Evolutionary conservation across 2,113 vertebrate genomes (phyloP).

Genomic region (Malurus alboscapulatus): DNA sequence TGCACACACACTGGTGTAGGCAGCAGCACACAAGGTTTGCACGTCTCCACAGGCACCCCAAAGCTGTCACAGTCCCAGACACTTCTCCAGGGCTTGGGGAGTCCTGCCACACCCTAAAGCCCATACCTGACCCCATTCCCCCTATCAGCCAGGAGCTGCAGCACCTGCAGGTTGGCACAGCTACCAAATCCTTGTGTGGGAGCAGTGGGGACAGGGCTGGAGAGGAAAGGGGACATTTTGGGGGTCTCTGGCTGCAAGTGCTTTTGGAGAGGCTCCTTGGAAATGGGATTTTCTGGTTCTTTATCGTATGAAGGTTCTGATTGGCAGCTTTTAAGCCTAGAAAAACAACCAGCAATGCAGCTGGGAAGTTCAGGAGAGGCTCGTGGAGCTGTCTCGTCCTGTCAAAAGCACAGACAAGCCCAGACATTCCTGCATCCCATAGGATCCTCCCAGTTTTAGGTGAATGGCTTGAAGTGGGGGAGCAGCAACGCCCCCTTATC

Average conservation of each 20-base stretch:
- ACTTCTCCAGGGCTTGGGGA: neutral
- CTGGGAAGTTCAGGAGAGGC: neutral
- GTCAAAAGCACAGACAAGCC: neutral
- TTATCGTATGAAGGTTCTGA: neutral
- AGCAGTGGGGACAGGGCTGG: neutral
- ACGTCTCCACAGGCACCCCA: neutral
- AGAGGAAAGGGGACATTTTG: neutral
- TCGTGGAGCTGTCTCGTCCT: neutral
- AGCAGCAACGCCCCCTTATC: neutral
- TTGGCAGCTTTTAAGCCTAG: neutral
- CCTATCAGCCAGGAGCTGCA: neutral
- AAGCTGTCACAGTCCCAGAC: neutral
- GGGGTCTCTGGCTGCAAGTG: neutral
- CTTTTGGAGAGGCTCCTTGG: neutral
- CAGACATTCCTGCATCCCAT: neutral
- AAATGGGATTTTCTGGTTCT: neutral
- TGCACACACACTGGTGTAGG: neutral
- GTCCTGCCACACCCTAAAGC: neutral
- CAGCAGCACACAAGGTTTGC: neutral
- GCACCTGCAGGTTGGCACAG: neutral
- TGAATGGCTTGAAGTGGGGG: neutral
- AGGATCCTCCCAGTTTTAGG: neutral
- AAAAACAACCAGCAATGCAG: neutral
- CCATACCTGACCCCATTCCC: fast-evolving
- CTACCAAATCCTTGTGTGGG: neutral